Evolutionary conservation across 1,140 invertebrate species (phyloP).

Genomic region (Coboldia fuscipes): DNA sequence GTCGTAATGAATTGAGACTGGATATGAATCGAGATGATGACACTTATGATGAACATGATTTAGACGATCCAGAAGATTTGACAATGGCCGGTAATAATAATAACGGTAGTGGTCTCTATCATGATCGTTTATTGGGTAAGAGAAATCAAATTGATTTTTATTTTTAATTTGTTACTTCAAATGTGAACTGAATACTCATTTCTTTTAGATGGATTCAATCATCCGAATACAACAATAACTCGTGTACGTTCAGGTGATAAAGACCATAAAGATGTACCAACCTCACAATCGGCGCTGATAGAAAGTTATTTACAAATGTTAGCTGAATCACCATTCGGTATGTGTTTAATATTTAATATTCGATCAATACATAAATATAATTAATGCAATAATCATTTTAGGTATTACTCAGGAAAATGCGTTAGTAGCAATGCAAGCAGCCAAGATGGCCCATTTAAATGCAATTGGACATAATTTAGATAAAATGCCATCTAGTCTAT

Average conservation of each 20-base stretch:
- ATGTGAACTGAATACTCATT: too few species aligned
- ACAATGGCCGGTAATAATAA: constrained; percentile 29
- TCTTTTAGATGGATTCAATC: constrained; percentile 26
- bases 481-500: constrained; percentile 12
- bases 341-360: constrained; percentile 8
- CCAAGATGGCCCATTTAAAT: constrained; percentile 46
- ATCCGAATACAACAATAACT: constrained; percentile 32
- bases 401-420: constrained; percentile 28
- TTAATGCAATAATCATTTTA: constrained; percentile 5
- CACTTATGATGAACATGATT: constrained; percentile 3
- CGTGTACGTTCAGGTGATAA: constrained; percentile 23
- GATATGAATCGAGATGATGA: constrained; percentile 31
- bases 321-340: constrained; percentile 50
- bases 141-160: too few species aligned
- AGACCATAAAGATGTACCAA: constrained; percentile 22
- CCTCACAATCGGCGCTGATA: constrained; percentile 42
- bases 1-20: constrained; percentile 51
- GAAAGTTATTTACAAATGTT: constrained; percentile 72
- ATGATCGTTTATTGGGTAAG: constrained; percentile 21
- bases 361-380: too few species aligned
- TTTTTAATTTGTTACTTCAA: background rate
- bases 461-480: constrained; percentile 38
- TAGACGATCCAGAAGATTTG: constrained; percentile 56
- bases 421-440: constrained; percentile 33
- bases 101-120: constrained; percentile 14